Conservation (phyloP, 2,113 vertebrate species). For the Epinephelus cyanopodus region DNA sequence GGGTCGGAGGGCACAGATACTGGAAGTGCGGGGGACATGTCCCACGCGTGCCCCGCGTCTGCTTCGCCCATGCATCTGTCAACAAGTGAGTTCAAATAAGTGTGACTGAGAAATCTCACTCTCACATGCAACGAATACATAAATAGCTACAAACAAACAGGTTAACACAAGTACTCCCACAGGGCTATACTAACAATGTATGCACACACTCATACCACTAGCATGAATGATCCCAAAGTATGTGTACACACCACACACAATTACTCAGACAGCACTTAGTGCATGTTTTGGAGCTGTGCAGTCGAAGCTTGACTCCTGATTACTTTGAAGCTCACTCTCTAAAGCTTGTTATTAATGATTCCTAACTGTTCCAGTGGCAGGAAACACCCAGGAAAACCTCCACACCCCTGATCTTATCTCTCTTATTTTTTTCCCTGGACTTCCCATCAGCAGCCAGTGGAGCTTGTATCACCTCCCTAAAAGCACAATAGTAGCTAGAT, state of each 20-base stretch:
- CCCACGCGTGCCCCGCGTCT: too few relatives aligned
- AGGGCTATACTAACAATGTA: not conserved
- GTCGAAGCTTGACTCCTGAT: conserved; percentile 22
- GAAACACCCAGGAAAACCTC: conserved; percentile 69
- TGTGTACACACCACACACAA: not conserved
- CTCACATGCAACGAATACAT: too few relatives aligned
- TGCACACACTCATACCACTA: not conserved
- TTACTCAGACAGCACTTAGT: not conserved
- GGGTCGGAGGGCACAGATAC: too few relatives aligned
- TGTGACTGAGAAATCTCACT: too few relatives aligned
- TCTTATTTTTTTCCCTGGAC: conserved; percentile 40
- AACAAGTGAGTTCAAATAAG: too few relatives aligned
- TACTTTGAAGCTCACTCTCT: conserved; percentile 50
- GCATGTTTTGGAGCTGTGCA: not conserved
- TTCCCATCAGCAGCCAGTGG: conserved; percentile 47
- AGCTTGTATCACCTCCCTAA: not conserved
- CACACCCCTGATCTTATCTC: conserved; percentile 74
- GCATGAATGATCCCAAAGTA: not conserved
- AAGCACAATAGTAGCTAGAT: conserved; percentile 7
- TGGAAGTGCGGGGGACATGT: too few relatives aligned
- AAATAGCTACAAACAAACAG: not conserved
- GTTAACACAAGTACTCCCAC: not conserved
- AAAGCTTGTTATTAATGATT: conserved; percentile 61
- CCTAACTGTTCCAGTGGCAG: conserved; percentile 54
- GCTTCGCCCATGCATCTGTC: too few relatives aligned